These are phyloP conservation scores for Trichoplusia ni DNA, from an alignment of 1,140 invertebrate species.

Conservation along the genomic window DNA sequence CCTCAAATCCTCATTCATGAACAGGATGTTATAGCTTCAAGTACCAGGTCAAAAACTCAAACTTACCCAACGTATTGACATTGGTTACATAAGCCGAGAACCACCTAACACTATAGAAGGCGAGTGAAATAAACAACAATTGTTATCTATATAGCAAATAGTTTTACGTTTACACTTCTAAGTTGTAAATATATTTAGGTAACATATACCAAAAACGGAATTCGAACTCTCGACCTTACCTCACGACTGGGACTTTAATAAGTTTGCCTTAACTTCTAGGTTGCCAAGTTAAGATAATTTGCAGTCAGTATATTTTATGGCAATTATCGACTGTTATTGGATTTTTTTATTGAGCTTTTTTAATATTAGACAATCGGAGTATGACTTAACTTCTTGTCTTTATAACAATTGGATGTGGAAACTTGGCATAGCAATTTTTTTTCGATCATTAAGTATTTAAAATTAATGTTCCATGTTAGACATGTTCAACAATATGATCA, in stretches of 20 bases:
- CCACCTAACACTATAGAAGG: not conserved
- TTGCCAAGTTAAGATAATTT: constrained; percentile 17
- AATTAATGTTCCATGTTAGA: too few relatives aligned
- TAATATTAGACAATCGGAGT: not conserved
- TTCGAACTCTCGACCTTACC: constrained; percentile 26
- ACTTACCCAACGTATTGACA: not conserved
- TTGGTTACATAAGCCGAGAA: too few relatives aligned
- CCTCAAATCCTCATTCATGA: too few relatives aligned
- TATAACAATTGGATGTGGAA: too few relatives aligned
- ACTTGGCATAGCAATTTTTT: too few relatives aligned
- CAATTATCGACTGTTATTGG: not conserved
- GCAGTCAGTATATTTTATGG: constrained; percentile 5
- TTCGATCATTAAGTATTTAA: too few relatives aligned
- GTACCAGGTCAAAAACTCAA: not conserved
- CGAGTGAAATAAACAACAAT: constrained; percentile 10
- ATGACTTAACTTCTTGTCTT: too few relatives aligned
- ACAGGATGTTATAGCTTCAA: too few relatives aligned
- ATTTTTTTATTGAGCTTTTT: not conserved
- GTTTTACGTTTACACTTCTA: not conserved
- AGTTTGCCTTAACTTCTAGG: constrained; percentile 20
- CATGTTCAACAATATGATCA: too few relatives aligned
- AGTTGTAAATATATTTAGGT: constrained; percentile 18
- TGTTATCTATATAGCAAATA: not conserved
- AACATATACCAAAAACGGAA: constrained; percentile 13
- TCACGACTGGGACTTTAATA: constrained; percentile 20